Percentiles rank a stretch among this genome's conserved stretches.
phyloP scores from a whole-genome alignment of 2,888 invertebrate species.

The Eustalomyia histrio region DNA sequence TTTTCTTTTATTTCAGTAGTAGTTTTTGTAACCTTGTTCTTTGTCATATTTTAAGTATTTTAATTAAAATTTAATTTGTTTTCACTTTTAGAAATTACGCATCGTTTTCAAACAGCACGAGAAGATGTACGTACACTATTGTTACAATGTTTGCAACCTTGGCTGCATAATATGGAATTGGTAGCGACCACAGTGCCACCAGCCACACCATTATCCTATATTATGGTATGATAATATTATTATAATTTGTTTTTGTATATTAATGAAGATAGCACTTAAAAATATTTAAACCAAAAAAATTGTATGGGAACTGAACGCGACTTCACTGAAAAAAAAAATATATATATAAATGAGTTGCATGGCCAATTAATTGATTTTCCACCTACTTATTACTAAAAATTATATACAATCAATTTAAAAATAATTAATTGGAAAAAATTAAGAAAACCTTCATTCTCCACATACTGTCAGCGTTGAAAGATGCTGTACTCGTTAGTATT shows the following conservation, averaged over 20 bases:
- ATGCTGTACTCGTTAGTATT: too few relatives aligned
- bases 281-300: too few relatives aligned
- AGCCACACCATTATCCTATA: conserved; percentile 89
- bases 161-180: conserved; percentile 99
- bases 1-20: too few relatives aligned
- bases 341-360: too few relatives aligned
- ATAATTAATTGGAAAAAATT: too few relatives aligned
- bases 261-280: not conserved
- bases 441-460: too few relatives aligned
- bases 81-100: conserved; percentile 90
- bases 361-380: too few relatives aligned
- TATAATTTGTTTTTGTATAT: not conserved
- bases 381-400: too few relatives aligned
- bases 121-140: conserved; percentile 94
- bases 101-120: conserved; percentile 96
- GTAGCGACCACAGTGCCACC: conserved; percentile 98
- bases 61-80: conserved; percentile 9
- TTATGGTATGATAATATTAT: conserved; percentile 83
- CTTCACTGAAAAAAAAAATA: too few relatives aligned
- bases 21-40: not conserved
- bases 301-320: too few relatives aligned
- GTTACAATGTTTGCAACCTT: conserved; percentile 95
- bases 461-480: too few relatives aligned
- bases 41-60: not conserved
- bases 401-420: too few relatives aligned